Conservation (phyloP, 1,140 invertebrate genomes). For the Cydia fagiglandana region DNA sequence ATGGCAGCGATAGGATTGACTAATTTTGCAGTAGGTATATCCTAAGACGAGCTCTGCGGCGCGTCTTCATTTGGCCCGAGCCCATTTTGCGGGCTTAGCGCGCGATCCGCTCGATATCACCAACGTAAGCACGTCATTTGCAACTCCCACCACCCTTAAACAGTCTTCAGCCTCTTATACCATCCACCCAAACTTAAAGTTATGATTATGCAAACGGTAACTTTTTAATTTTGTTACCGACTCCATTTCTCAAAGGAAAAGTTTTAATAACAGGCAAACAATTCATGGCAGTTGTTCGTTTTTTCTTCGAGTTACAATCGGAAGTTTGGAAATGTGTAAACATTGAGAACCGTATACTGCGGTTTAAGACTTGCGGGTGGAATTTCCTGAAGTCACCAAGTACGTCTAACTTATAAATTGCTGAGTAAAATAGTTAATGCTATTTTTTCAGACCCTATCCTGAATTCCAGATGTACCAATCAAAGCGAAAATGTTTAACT, state of each 20-base stretch:
- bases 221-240: constrained; percentile 49
- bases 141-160: constrained; percentile 53
- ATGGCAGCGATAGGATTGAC: constrained; percentile 68
- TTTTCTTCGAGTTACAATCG: constrained; percentile 43
- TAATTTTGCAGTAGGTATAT: constrained; percentile 63
- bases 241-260: constrained; percentile 46
- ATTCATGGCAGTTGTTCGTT: constrained; percentile 48
- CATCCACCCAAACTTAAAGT: constrained; percentile 41
- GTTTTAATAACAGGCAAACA: constrained; percentile 53
- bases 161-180: constrained; percentile 44
- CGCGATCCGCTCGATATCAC: constrained; percentile 57
- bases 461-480: background rate
- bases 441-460: background rate
- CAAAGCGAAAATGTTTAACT: background rate
- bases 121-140: constrained; percentile 65
- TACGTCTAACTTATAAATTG: background rate
- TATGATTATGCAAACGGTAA: constrained; percentile 49
- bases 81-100: constrained; percentile 62
- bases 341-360: constrained; percentile 38
- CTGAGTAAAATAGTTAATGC: background rate
- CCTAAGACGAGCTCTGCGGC: constrained; percentile 49
- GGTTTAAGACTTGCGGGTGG: background rate
- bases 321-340: constrained; percentile 47
- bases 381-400: background rate
- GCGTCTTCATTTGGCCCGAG: constrained; percentile 64